Percentiles rank a stretch among this genome's conserved stretches.
Evolutionary conservation across 2,888 invertebrate genomes (phyloP).

Genomic region (Synergus laeviventris): DNA sequence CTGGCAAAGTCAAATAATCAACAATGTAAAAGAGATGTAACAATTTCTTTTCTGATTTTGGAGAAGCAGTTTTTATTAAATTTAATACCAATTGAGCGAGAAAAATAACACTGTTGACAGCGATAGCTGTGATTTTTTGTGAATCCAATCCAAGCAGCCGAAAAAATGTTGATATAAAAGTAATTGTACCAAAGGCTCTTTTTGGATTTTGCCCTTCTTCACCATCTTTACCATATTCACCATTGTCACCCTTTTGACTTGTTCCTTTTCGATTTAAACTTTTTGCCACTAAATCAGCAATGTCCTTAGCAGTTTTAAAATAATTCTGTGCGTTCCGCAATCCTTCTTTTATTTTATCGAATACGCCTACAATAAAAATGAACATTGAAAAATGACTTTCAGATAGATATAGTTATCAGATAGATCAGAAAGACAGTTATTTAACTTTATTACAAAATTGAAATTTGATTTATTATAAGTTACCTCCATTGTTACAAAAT

Average conservation of each 20-base stretch:
- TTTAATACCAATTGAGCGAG: constrained; percentile 87
- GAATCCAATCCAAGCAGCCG: constrained; percentile 86
- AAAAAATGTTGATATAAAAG: constrained; percentile 79
- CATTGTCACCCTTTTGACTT: constrained; percentile 61
- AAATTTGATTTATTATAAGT: neutral
- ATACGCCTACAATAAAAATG: constrained; percentile 63
- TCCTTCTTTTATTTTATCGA: constrained; percentile 77
- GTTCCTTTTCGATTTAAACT: constrained; percentile 75
- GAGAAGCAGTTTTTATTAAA: neutral
- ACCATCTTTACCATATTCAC: constrained; percentile 72
- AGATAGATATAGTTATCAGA: too few species aligned
- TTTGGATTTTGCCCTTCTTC: constrained; percentile 54
- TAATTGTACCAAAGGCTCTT: constrained; percentile 54
- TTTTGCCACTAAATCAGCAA: constrained; percentile 80
- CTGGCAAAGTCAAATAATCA: constrained; percentile 73
- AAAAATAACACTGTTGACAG: constrained; percentile 89
- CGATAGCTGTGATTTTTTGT: constrained; percentile 87
- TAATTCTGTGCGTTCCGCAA: constrained; percentile 77
- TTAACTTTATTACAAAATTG: neutral
- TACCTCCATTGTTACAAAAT: constrained; percentile 30
- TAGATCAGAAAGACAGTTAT: too few species aligned
- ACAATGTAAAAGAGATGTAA: neutral
- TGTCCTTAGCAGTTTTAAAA: constrained; percentile 78
- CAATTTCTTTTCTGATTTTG: neutral
- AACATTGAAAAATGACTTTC: neutral